Conservation (phyloP, 2,113 vertebrate species). For the Petroica traversi region DNA sequence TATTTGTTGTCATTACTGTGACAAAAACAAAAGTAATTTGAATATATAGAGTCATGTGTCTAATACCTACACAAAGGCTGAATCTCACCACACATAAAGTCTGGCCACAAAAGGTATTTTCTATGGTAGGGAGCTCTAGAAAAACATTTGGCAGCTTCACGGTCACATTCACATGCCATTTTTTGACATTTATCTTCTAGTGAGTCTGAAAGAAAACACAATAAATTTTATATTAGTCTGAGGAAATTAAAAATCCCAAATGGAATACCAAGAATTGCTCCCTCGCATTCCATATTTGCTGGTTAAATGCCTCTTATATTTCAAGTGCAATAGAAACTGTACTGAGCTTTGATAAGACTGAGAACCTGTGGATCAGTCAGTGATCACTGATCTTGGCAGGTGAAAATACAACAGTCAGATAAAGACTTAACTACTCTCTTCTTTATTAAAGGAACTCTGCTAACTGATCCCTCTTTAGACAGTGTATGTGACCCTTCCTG, state of each 20-base stretch:
- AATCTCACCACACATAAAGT: slow-evolving; percentile 75
- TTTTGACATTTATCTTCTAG: slow-evolving; percentile 82
- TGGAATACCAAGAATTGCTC: background rate
- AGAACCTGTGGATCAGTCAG: background rate
- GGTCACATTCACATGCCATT: slow-evolving; percentile 87
- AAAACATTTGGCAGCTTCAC: slow-evolving; percentile 82
- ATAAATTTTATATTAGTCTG: background rate
- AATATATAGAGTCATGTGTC: rapidly evolving
- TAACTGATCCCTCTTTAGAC: background rate
- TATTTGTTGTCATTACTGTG: background rate
- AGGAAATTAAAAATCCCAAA: background rate
- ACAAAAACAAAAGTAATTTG: background rate
- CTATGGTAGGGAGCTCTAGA: slow-evolving; percentile 75
- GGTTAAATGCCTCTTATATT: background rate
- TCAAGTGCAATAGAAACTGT: background rate
- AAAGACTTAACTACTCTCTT: background rate
- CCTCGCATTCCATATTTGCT: rapidly evolving
- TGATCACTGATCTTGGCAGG: background rate
- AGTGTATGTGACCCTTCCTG: background rate
- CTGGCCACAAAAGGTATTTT: slow-evolving; percentile 82
- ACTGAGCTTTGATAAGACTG: background rate
- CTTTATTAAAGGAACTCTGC: background rate
- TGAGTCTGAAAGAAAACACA: slow-evolving; percentile 78
- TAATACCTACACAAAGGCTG: slow-evolving; percentile 75
- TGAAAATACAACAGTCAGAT: background rate